Percentiles rank a stretch among this genome's conserved stretches.
Evolutionary conservation across 1,140 invertebrate species (phyloP).

Genomic region (Muscidifurax raptorellus): DNA sequence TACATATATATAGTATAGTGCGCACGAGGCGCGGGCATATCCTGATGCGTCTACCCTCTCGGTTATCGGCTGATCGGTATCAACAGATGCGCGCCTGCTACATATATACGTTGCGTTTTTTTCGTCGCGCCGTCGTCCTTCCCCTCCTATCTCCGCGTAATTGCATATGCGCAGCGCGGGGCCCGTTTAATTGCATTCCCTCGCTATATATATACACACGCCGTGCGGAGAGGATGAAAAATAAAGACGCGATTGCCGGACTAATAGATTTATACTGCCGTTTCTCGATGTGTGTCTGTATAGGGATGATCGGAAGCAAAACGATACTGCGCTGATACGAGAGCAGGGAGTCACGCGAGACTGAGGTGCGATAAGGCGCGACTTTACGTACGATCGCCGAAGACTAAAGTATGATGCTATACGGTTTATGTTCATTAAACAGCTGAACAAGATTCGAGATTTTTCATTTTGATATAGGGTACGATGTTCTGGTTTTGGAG

Average conservation of each 20-base stretch:
- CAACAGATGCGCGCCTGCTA: constrained; percentile 54
- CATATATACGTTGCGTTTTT: neutral
- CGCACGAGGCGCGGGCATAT: too few relatives aligned
- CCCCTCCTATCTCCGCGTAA: neutral
- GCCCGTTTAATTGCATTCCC: constrained; percentile 23
- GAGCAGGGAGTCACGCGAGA: constrained; percentile 18
- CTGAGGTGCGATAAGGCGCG: neutral
- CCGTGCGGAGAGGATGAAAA: too few relatives aligned
- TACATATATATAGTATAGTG: too few relatives aligned
- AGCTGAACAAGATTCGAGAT: too few relatives aligned
- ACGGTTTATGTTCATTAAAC: neutral
- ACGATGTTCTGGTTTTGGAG: too few relatives aligned
- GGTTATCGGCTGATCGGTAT: constrained; percentile 49
- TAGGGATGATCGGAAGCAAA: constrained; percentile 8
- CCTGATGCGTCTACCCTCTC: neutral
- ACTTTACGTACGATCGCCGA: neutral
- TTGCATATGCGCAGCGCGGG: constrained; percentile 5
- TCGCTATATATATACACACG: neutral
- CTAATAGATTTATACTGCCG: constrained; percentile 27
- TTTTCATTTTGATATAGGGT: too few relatives aligned
- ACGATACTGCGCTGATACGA: neutral
- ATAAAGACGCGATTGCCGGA: neutral
- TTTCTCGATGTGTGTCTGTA: neutral
- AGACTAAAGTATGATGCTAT: neutral
- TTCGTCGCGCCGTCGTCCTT: neutral